Evolutionary conservation across 2,113 vertebrate genomes (phyloP).

Genomic region (Vanacampus margaritifer): DNA sequence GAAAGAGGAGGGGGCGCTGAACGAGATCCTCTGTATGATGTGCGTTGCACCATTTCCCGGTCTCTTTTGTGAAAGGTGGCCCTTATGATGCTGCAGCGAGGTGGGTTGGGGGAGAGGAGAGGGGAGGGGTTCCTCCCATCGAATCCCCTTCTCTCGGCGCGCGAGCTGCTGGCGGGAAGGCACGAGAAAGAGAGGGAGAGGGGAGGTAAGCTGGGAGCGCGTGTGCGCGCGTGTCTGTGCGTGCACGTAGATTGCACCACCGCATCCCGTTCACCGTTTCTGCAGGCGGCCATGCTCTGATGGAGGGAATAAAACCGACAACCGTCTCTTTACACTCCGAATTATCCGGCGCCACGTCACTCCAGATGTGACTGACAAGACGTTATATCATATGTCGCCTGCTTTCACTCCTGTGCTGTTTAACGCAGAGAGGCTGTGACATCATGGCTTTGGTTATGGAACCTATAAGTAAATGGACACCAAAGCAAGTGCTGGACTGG

Average conservation of each 20-base stretch:
- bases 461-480: constrained; percentile 91
- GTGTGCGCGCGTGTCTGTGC: constrained; percentile 52
- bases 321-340: constrained; percentile 34
- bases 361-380: constrained; percentile 70
- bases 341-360: constrained; percentile 30
- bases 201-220: constrained; percentile 15
- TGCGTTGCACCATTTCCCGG: constrained; percentile 84
- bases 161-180: constrained; percentile 67
- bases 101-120: constrained; percentile 50
- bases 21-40: constrained; percentile 57
- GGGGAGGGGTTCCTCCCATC: constrained; percentile 68
- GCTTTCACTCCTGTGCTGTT: constrained; percentile 66
- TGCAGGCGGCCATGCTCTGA: constrained; percentile 79
- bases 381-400: constrained; percentile 52
- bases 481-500: constrained; percentile 89
- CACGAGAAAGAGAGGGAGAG: constrained; percentile 43
- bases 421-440: constrained; percentile 77
- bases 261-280: constrained; percentile 70
- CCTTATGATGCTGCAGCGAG: constrained; percentile 75
- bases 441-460: constrained; percentile 90
- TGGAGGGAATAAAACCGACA: constrained; percentile 56
- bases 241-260: constrained; percentile 79
- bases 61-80: constrained; percentile 68
- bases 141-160: constrained; percentile 68
- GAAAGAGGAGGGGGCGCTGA: neutral